phyloP scores from a whole-genome alignment of 2,113 vertebrate genomes.

The Saguinus midas region DNA sequence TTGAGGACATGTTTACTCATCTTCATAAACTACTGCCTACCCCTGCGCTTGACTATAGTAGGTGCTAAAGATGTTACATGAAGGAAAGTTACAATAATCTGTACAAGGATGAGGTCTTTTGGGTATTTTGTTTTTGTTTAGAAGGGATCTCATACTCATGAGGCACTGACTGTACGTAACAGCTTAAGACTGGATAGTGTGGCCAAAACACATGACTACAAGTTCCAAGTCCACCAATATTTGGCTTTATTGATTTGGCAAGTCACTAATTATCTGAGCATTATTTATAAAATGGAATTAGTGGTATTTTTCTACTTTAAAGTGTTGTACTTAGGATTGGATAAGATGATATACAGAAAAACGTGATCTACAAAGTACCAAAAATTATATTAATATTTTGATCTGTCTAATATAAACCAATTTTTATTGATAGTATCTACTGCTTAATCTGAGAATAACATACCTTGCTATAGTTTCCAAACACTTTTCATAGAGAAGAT shows the following conservation, averaged over 20 bases:
- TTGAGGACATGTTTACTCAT: background rate
- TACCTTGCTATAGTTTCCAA: conserved; percentile 24
- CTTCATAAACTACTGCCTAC: background rate
- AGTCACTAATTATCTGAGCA: background rate
- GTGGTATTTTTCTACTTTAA: background rate
- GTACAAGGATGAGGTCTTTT: background rate
- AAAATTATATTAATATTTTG: background rate
- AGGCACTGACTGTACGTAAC: background rate
- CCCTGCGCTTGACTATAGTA: background rate
- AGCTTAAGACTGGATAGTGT: background rate
- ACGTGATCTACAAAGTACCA: background rate
- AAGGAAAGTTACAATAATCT: background rate
- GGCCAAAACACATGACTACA: background rate
- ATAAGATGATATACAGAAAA: background rate
- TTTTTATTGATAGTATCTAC: background rate
- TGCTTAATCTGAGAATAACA: conserved; percentile 23
- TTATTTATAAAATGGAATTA: background rate
- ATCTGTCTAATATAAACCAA: background rate
- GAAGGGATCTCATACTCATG: background rate
- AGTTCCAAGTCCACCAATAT: background rate
- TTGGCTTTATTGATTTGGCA: background rate
- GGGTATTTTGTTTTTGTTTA: background rate
- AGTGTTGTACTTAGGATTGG: background rate
- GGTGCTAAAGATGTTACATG: background rate
- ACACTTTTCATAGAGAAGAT: background rate